Conservation (phyloP, 2,888 invertebrate genomes). For the Lathronympha strigana region DNA sequence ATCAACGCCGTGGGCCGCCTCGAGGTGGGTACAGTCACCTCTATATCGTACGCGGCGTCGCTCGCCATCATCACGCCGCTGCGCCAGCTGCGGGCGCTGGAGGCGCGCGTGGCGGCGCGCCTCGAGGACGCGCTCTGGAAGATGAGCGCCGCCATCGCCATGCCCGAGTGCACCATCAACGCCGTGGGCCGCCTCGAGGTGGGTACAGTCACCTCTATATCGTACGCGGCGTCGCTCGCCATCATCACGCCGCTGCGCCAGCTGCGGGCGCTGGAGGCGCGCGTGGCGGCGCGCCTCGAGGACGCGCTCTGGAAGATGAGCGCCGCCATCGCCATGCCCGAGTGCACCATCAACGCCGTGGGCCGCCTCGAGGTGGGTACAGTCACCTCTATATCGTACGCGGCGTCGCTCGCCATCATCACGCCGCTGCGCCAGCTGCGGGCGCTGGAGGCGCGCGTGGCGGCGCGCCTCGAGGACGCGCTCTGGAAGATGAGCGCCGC, state of each 20-base stretch:
- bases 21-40: constrained; percentile 58
- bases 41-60: constrained; percentile 57
- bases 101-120: constrained; percentile 60
- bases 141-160: constrained; percentile 72
- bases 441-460: constrained; percentile 56
- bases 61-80: constrained; percentile 49
- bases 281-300: constrained; percentile 65
- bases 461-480: constrained; percentile 68
- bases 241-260: constrained; percentile 57
- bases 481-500: constrained; percentile 75
- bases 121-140: constrained; percentile 75
- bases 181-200: constrained; percentile 76
- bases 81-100: constrained; percentile 62
- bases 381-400: constrained; percentile 56
- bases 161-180: constrained; percentile 74
- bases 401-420: constrained; percentile 30
- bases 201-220: constrained; percentile 44
- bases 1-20: constrained; percentile 73
- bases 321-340: constrained; percentile 76
- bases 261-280: constrained; percentile 61
- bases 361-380: constrained; percentile 71
- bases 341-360: constrained; percentile 69
- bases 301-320: constrained; percentile 75
- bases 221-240: constrained; percentile 52
- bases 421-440: constrained; percentile 66